Conservation (phyloP, 92 coral and sea anemone genomes). For the Epizoanthus ramosus region DNA sequence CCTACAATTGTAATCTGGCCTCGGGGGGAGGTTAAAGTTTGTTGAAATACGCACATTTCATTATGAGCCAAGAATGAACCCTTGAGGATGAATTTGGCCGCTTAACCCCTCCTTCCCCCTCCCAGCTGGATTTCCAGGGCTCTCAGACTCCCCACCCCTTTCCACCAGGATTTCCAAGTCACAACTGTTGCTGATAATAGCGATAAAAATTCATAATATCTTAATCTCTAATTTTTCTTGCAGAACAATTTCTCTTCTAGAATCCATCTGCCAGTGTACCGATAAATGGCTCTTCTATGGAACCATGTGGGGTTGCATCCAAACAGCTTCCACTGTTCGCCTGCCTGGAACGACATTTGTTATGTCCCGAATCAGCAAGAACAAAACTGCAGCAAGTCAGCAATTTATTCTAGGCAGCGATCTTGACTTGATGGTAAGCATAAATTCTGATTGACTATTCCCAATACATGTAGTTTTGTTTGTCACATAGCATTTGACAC, state of each 20-base stretch:
- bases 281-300: slow-evolving; percentile 81
- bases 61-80: no score
- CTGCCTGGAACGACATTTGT: slow-evolving; percentile 88
- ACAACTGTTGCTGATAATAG: no score
- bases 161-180: no score
- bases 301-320: slow-evolving; percentile 81
- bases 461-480: background rate
- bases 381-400: slow-evolving; percentile 65
- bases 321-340: slow-evolving; percentile 70
- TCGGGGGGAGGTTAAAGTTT: background rate
- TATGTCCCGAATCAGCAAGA: slow-evolving; percentile 79
- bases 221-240: background rate
- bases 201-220: background rate
- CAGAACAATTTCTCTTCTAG: slow-evolving; percentile 86
- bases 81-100: no score
- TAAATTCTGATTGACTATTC: background rate
- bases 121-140: no score
- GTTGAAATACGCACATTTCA: no score
- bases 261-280: slow-evolving; percentile 82
- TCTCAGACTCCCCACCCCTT: no score
- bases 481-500: no score
- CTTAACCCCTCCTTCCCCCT: no score
- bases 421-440: slow-evolving; percentile 75
- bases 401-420: slow-evolving; percentile 78
- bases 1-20: no score